Conservation (phyloP, 2,797 vertebrate genomes). For the Heteromormyrus szaboi region DNA sequence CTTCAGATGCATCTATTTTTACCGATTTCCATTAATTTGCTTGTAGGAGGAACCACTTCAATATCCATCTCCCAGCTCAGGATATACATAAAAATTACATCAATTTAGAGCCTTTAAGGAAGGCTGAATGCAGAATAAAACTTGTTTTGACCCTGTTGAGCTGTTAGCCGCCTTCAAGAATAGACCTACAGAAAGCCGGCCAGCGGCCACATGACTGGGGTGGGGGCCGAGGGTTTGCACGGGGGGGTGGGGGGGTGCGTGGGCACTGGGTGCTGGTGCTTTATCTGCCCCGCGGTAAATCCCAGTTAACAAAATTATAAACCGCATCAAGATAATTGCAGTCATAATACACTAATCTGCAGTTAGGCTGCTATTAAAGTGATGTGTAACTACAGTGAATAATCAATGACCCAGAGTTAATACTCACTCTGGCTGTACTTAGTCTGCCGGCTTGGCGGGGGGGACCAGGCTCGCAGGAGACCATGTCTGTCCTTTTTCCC, state of each 20-base stretch:
- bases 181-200: neutral
- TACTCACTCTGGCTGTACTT: conserved; percentile 17
- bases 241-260: neutral
- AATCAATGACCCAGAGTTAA: conserved; percentile 46
- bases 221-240: neutral
- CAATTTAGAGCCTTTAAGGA: neutral
- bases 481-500: neutral
- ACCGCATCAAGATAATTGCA: conserved; percentile 43
- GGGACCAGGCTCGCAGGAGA: neutral
- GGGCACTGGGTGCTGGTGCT: neutral
- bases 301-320: conserved; percentile 43
- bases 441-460: neutral
- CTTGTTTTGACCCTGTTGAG: neutral
- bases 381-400: conserved; percentile 51
- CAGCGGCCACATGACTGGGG: neutral
- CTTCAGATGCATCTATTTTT: neutral
- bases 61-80: neutral
- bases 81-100: neutral
- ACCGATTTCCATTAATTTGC: neutral
- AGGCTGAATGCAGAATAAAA: neutral
- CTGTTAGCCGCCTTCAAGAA: neutral
- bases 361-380: conserved; percentile 50
- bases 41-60: neutral
- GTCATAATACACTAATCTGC: conserved; percentile 41
- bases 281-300: conserved; percentile 12